phyloP scores from a whole-genome alignment of 2,797 vertebrate species.

The Gymnodraco acuticeps region DNA sequence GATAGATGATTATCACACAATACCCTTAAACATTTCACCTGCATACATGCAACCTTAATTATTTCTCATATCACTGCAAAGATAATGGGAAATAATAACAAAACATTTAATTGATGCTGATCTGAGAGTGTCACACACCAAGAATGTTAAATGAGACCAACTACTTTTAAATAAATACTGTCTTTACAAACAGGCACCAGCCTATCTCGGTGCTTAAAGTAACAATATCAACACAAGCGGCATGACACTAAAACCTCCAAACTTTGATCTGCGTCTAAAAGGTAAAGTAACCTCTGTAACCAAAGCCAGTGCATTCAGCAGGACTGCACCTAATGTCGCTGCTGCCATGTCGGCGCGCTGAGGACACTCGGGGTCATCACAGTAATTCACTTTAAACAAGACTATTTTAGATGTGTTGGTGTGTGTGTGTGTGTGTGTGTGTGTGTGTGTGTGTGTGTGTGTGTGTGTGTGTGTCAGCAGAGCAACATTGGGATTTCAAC shows the following conservation, averaged over 20 bases:
- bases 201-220: slow-evolving; percentile 48
- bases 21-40: neutral
- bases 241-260: slow-evolving; percentile 18
- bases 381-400: slow-evolving; percentile 21
- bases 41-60: slow-evolving; percentile 4
- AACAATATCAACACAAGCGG: slow-evolving; percentile 42
- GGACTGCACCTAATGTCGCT: slow-evolving; percentile 17
- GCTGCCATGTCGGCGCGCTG: slow-evolving; percentile 12
- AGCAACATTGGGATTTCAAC: slow-evolving; percentile 22
- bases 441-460: neutral
- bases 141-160: slow-evolving; percentile 26
- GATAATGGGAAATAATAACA: slow-evolving; percentile 1
- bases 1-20: neutral
- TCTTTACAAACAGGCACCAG: slow-evolving; percentile 29
- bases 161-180: slow-evolving; percentile 46
- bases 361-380: slow-evolving; percentile 7
- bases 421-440: slow-evolving; percentile 5
- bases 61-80: slow-evolving; percentile 6
- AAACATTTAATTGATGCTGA: slow-evolving; percentile 5
- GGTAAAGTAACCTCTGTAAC: slow-evolving; percentile 2
- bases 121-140: slow-evolving; percentile 15
- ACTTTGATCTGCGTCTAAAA: slow-evolving; percentile 10
- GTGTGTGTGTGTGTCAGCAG: slow-evolving; percentile 1
- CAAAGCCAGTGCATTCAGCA: slow-evolving; percentile 9
- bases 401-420: slow-evolving; percentile 2